These are phyloP conservation scores for Eustalomyia histrio DNA, from an alignment of 2,888 invertebrate species.

Conservation along the genomic window DNA sequence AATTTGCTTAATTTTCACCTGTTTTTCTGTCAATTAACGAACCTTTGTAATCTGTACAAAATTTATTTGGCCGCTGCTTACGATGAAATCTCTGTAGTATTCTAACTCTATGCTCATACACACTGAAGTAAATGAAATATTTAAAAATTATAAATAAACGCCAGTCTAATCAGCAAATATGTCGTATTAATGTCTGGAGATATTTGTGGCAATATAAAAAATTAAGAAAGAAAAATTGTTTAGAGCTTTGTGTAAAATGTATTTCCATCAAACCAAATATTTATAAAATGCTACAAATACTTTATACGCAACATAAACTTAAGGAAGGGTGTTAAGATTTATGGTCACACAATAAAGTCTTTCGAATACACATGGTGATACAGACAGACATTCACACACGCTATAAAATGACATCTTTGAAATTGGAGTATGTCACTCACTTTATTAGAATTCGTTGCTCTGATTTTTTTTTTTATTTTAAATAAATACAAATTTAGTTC, in stretches of 20 bases:
- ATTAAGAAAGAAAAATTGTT: slow-evolving; percentile 55
- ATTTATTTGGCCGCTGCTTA: too few species aligned
- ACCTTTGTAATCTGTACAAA: too few species aligned
- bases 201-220: slow-evolving; percentile 18
- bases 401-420: slow-evolving; percentile 18
- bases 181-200: slow-evolving; percentile 6
- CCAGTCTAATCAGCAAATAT: not conserved
- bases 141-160: not conserved
- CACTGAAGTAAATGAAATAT: too few species aligned
- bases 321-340: slow-evolving; percentile 56
- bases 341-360: slow-evolving; percentile 46
- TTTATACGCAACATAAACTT: slow-evolving; percentile 23
- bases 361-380: slow-evolving; percentile 15
- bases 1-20: too few species aligned
- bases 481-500: slow-evolving; percentile 28
- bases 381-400: slow-evolving; percentile 12
- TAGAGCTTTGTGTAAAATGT: slow-evolving; percentile 46
- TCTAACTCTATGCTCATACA: too few species aligned
- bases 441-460: not conserved
- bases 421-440: slow-evolving; percentile 38
- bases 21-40: too few species aligned
- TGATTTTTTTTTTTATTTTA: not conserved
- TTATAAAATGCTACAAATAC: slow-evolving; percentile 37
- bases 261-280: slow-evolving; percentile 43
- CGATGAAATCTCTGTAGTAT: too few species aligned